These are phyloP conservation scores for Peromyscus leucopus DNA, from an alignment of 2,113 vertebrate species.

Conservation along the genomic window DNA sequence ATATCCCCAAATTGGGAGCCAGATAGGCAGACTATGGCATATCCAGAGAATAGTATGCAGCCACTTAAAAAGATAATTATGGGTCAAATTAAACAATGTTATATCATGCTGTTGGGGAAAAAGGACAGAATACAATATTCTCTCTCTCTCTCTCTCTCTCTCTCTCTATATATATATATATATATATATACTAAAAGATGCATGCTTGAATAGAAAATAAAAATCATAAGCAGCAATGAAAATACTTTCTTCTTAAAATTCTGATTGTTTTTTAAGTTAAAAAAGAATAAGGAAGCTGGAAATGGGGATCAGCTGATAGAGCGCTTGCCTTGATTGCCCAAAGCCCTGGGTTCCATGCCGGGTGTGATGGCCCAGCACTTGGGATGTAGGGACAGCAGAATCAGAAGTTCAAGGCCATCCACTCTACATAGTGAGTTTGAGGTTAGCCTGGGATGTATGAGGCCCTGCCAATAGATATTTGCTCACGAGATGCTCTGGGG, in stretches of 20 bases:
- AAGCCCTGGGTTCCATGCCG: background rate
- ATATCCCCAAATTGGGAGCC: background rate
- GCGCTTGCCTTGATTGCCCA: background rate
- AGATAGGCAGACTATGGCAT: background rate
- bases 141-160: no score
- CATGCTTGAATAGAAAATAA: background rate
- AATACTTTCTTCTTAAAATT: background rate
- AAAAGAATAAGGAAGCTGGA: background rate
- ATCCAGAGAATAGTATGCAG: background rate
- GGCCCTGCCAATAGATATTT: background rate
- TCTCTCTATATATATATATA: no score
- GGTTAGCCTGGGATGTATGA: background rate
- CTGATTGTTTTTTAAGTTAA: background rate
- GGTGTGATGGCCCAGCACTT: background rate
- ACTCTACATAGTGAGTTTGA: background rate
- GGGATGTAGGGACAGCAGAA: background rate
- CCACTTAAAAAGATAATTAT: slow-evolving; percentile 12
- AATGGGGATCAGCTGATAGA: background rate
- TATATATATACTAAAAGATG: background rate
- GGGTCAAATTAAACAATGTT: background rate
- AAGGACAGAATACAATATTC: background rate
- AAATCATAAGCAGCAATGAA: slow-evolving; percentile 8
- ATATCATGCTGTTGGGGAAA: background rate
- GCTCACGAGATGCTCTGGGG: background rate
- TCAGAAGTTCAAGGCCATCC: background rate